Percentiles rank a stretch among this genome's conserved stretches.
Evolutionary conservation across 2,113 vertebrate genomes (phyloP).

Genomic region (Pipa parva): DNA sequence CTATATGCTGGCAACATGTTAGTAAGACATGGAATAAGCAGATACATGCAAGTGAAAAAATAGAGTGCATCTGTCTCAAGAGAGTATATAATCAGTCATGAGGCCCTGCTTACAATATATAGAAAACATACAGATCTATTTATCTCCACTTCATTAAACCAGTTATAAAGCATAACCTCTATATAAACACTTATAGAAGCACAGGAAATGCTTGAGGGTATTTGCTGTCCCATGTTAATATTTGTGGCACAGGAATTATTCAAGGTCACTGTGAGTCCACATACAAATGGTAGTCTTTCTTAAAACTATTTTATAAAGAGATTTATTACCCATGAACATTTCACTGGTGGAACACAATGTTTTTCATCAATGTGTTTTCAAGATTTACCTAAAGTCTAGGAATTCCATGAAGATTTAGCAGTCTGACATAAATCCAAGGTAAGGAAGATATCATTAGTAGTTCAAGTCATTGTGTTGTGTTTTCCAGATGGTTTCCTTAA

Average conservation of each 20-base stretch:
- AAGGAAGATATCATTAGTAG: conserved; percentile 21
- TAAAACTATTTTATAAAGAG: neutral
- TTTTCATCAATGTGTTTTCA: conserved; percentile 24
- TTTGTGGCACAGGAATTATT: neutral
- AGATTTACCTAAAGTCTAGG: neutral
- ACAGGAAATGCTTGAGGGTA: too few species aligned
- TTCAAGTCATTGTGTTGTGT: neutral
- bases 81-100: too few species aligned
- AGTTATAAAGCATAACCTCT: too few species aligned
- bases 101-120: too few species aligned
- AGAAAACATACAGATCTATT: too few species aligned
- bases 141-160: too few species aligned
- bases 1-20: too few species aligned
- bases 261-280: neutral
- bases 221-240: neutral
- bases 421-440: conserved; percentile 7
- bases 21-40: too few species aligned
- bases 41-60: too few species aligned
- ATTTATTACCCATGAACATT: neutral
- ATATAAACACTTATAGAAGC: too few species aligned
- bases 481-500: conserved; percentile 20
- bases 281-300: neutral
- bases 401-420: neutral
- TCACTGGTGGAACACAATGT: neutral
- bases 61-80: too few species aligned